Evolutionary conservation across 2,888 invertebrate species (phyloP), one percentile per base, ranked within the genome.

Genomic region (Campoplex capitator): DNA sequence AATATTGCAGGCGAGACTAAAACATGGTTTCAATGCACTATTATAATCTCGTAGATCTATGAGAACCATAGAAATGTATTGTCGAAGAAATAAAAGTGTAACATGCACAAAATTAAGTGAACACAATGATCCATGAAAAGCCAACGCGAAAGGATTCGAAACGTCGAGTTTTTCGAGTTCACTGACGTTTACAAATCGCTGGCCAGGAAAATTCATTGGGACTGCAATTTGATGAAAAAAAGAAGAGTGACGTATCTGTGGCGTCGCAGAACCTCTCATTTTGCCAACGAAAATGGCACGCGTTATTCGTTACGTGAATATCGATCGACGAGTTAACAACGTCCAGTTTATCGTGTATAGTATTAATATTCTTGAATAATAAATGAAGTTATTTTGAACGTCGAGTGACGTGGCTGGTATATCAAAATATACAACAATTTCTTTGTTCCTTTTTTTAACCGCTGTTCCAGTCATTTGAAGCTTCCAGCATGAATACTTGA

Each of bases 1-100:
- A 32, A 32, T 62, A 62, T 62, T 28, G 35, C 48, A n/a, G 35
- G 32, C 51, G 48, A 76, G 48, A 62, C 65, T 48, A n/a, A 13
- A 23, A 23, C 35, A 42, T 51, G 18, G 28, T 28, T 70, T 62
- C 13, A n/a, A 32, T 42, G 70, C 54, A 38, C 51, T 77, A 71
- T 13, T 73, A 45, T 58, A 70, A 70, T 76, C 68, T 68, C 48
- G 58, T 35, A 16, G 28, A 56, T 58, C 45, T 13, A 16, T n/a
- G 23, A 65, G 3, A 18, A 28, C 23, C 45, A 18, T 32, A 4
- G 32, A 18, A 62, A 18, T 32, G 45, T 48, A 9, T 48, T 65
- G 28, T 65, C 48, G 11, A 6, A 7, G 9, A 0, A 58, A 42
- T 42, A 28, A 16, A 1, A 32, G 67, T 23, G 23, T 18, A 45